Conservation (phyloP, 2,888 invertebrate genomes). For the Hoplodrina ambigua region DNA sequence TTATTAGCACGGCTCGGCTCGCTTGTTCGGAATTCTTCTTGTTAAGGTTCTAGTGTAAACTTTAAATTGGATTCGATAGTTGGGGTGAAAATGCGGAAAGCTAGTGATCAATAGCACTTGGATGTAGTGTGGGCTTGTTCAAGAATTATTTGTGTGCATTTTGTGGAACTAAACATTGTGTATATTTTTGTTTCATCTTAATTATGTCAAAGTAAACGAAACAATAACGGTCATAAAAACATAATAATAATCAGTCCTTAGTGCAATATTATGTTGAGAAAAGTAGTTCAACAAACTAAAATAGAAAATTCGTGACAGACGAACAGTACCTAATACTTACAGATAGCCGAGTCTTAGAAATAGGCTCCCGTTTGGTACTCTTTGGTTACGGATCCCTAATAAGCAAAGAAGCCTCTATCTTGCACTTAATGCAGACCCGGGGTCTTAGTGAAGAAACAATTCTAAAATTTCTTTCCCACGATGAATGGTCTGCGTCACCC, state of each 20-base stretch:
- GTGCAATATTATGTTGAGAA: too few relatives aligned
- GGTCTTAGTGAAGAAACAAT: too few relatives aligned
- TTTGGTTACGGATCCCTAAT: too few relatives aligned
- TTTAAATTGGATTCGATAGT: slow-evolving; percentile 68
- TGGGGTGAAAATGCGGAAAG: slow-evolving; percentile 54
- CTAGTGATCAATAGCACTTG: slow-evolving; percentile 60
- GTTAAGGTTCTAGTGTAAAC: slow-evolving; percentile 61
- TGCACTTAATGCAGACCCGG: too few relatives aligned
- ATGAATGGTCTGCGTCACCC: slow-evolving; percentile 40
- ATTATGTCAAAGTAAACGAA: not conserved
- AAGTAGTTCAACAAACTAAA: too few relatives aligned
- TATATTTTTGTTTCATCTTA: not conserved
- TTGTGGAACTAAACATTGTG: slow-evolving; percentile 3
- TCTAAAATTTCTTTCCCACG: too few relatives aligned
- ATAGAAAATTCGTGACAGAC: too few relatives aligned
- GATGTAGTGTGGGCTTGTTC: slow-evolving; percentile 39
- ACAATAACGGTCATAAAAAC: not conserved
- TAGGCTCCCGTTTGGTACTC: too few relatives aligned
- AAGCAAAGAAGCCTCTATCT: too few relatives aligned
- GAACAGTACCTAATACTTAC: too few relatives aligned
- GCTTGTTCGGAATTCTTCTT: slow-evolving; percentile 64
- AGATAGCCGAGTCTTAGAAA: too few relatives aligned
- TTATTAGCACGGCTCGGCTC: slow-evolving; percentile 57
- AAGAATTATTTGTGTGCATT: slow-evolving; percentile 37
- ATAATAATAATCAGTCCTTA: not conserved